Evolutionary conservation across 2,113 vertebrate genomes (phyloP).

Genomic region (Neomonachus schauinslandi): DNA sequence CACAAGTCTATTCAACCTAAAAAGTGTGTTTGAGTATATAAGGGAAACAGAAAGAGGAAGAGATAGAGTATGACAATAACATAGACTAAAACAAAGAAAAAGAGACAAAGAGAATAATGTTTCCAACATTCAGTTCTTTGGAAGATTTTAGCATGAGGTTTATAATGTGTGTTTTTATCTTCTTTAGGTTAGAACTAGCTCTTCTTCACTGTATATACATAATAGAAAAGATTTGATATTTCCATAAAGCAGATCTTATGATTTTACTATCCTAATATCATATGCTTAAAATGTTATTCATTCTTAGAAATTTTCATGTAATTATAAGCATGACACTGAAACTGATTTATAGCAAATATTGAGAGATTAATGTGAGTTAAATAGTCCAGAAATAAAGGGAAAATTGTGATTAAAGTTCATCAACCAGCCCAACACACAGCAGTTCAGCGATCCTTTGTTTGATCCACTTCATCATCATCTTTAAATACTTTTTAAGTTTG

Average conservation of each 20-base stretch:
- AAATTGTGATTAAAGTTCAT: not conserved
- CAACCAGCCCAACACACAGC: too few species aligned
- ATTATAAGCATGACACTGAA: not conserved
- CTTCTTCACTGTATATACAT: not conserved
- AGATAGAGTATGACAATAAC: not conserved
- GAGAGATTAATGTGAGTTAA: not conserved
- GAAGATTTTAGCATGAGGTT: not conserved
- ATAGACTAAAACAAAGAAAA: not conserved
- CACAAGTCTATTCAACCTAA: conserved; percentile 45
- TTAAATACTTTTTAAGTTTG: not conserved
- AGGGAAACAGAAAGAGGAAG: not conserved
- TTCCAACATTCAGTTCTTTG: not conserved
- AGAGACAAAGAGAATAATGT: not conserved
- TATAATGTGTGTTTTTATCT: not conserved
- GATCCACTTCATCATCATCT: not conserved
- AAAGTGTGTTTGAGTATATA: not conserved
- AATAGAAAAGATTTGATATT: not conserved
- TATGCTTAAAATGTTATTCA: not conserved
- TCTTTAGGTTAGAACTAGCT: not conserved
- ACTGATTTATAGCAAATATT: not conserved
- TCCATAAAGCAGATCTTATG: not conserved
- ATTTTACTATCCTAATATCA: not conserved
- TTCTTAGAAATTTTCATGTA: not conserved
- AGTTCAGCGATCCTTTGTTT: not conserved
- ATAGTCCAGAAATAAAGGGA: not conserved